These are phyloP conservation scores for Hystrix cristata DNA, from an alignment of 2,113 vertebrate genomes.

Conservation along the genomic window DNA sequence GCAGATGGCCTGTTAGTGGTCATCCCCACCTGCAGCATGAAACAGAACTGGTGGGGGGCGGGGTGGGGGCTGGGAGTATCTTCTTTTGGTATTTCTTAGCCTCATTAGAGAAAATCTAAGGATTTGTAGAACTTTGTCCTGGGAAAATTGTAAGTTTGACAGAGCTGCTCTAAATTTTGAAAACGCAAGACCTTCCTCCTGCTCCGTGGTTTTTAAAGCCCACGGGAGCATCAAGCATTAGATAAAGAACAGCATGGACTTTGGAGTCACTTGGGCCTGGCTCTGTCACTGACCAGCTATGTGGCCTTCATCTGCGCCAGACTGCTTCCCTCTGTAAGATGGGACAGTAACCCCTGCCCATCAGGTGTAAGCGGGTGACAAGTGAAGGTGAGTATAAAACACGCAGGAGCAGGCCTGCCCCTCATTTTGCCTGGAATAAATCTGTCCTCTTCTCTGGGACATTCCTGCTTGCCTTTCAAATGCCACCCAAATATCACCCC, in stretches of 20 bases:
- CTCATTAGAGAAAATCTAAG: background rate
- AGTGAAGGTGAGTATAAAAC: background rate
- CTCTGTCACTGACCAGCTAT: background rate
- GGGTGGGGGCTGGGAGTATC: background rate
- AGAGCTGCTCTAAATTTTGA: background rate
- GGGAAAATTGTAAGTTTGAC: background rate
- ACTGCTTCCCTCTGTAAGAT: background rate
- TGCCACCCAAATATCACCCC: background rate
- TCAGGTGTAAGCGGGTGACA: accelerated
- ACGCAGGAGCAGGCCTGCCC: accelerated
- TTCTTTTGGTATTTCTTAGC: background rate
- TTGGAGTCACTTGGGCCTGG: background rate
- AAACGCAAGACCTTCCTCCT: background rate
- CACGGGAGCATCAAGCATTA: background rate
- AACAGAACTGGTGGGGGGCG: background rate
- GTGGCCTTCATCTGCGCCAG: background rate
- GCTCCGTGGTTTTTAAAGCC: accelerated
- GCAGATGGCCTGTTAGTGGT: background rate
- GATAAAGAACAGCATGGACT: background rate
- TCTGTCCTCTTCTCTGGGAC: background rate
- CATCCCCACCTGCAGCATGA: background rate
- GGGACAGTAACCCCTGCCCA: background rate
- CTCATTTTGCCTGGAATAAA: background rate
- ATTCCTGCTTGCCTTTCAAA: background rate
- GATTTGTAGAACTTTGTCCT: background rate